Conservation (phyloP, 2,113 vertebrate genomes). For the Puntigrus tetrazona region DNA sequence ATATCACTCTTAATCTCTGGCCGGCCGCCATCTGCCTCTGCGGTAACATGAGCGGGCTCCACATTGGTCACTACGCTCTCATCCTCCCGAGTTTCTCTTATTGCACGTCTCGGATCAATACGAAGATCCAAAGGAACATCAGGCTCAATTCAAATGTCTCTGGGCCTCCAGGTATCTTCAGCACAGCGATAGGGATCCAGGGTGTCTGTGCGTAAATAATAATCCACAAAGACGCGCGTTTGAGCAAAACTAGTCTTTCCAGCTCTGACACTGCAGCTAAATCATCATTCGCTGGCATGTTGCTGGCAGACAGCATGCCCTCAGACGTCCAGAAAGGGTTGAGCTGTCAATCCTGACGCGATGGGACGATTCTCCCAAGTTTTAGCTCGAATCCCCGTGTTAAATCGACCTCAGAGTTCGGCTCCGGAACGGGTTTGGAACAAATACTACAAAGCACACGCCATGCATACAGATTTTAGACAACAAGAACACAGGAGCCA, state of each 20-base stretch:
- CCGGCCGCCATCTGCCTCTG: conserved; percentile 64
- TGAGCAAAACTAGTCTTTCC: conserved; percentile 2
- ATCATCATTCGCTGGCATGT: neutral
- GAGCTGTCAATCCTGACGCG: neutral
- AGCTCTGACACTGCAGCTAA: neutral
- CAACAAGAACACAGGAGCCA: too few species aligned
- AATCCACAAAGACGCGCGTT: conserved; percentile 19
- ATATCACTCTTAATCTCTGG: conserved; percentile 66
- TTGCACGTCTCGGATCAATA: neutral
- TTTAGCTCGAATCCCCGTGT: neutral
- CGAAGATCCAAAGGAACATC: neutral
- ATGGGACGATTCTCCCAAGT: neutral
- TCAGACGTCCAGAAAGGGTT: neutral
- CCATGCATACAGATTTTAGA: neutral
- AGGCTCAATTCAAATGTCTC: neutral
- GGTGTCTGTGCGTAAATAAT: neutral
- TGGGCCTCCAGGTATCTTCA: neutral
- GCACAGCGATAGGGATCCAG: neutral
- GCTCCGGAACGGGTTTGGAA: neutral
- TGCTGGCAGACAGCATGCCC: neutral
- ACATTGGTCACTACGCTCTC: conserved; percentile 52
- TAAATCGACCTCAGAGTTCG: neutral
- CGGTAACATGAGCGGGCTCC: conserved; percentile 66
- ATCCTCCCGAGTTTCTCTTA: conserved; percentile 20
- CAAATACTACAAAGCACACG: neutral